A percentile compares a stretch with the other conserved stretches of the same genome.
Evolutionary conservation across 1,140 invertebrate species (phyloP).

Genomic region (Acromyrmex echinatior): DNA sequence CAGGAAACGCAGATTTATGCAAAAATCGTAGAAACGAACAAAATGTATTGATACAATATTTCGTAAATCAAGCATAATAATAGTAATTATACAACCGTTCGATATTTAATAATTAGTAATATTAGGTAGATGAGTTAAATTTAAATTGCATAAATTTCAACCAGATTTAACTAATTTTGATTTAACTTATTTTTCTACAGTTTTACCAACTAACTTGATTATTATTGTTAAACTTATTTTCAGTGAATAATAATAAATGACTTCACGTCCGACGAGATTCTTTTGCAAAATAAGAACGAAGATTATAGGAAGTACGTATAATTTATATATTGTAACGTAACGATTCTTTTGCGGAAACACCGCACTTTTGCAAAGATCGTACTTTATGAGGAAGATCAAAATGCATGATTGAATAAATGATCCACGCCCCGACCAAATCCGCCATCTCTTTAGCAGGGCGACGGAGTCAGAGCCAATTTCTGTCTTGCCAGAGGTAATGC

Average conservation of each 20-base stretch:
- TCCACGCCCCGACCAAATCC: neutral
- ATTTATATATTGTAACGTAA: no score
- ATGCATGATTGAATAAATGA: neutral
- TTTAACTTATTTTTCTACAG: no score
- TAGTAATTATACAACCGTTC: no score
- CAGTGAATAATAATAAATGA: neutral
- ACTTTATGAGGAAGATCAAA: neutral
- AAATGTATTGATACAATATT: neutral
- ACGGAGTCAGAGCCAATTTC: neutral
- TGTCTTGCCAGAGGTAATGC: constrained; percentile 35
- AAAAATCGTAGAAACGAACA: neutral
- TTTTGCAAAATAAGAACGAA: neutral
- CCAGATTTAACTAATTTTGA: no score
- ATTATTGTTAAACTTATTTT: no score
- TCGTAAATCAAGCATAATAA: no score
- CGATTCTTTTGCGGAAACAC: neutral
- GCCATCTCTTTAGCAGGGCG: neutral
- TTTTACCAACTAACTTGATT: no score
- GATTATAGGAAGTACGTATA: neutral
- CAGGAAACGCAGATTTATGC: neutral
- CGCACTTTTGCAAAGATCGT: neutral
- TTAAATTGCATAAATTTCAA: no score
- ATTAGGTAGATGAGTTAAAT: no score
- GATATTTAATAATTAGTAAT: no score
- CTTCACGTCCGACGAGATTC: neutral